Evolutionary conservation across 2,797 vertebrate species (phyloP), one percentile per base, ranked within the genome.

Genomic region (Sandelia bainsii): DNA sequence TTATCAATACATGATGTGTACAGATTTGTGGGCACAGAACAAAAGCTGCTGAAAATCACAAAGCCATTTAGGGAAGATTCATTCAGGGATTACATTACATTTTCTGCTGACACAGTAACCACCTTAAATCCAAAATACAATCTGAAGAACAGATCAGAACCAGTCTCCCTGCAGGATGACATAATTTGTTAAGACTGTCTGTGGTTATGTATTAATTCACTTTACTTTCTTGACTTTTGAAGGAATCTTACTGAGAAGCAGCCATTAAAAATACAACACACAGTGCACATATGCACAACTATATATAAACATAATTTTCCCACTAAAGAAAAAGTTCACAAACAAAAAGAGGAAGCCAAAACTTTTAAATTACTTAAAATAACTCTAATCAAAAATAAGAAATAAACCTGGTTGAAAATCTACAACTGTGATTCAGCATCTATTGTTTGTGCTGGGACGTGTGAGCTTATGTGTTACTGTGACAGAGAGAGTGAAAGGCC

Each of bases 401-500:
- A 7, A 19, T 14, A 42, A 54, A 12, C 27, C 7, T 37, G 29
- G 40, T 17, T 19, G 7, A n/a, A 52, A 12, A 25, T 46, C 20
- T 6, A 32, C 29, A 32, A 32, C 29, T 54, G 56, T 79, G 81
- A 81, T 66, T 77, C 69, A 75, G 62, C 65, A 34, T 40, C 3
- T 11, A 19, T 32, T 57, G 68, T 76, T 79, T 69, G 52, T 19
- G n/a, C 62, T 19, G n/a, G 17, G 60, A 72, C 73, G 51, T 50
- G 54, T 45, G 50, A 74, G 71, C 63, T 72, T 52, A 62, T 62
- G 68, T 83, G 63, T 65, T 56, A 62, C 52, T 69, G 70, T 75
- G 60, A 63, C 63, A 68, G 62, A 14, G 48, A 67, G 59, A 74
- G 59, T 71, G 75, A 72, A 72, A 72, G 68, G 51, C 74, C 66